Base-by-base conservation (phyloP, 2,113 vertebrate genomes). In the Otolemur garnettii region DNA sequence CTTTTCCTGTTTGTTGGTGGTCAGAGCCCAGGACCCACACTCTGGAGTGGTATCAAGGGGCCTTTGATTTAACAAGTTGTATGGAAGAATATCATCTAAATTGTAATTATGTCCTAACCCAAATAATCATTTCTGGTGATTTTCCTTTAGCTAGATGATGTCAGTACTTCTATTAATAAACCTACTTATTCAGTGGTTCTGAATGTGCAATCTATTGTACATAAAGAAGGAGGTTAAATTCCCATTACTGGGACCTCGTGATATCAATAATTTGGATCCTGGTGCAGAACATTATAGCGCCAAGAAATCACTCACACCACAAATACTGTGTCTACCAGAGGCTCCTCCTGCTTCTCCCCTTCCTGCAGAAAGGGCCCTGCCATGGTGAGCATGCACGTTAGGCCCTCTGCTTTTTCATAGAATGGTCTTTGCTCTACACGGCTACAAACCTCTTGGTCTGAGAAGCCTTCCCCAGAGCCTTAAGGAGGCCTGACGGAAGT, bases 401-500 rank as follows among this genome's bases (percentile, higher is more conserved):
- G 28, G 22, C 62, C 66, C 38, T 69, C n/a, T 12, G 79, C 22
- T 10, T 13, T 64, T 78, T 21, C 42, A 59, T 18, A 5, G 22
- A 38, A 30, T 33, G 18, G 1, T 72, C 26, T 64, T 66, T 72
- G 60, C 35, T 17, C 57, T 4, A 33, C 1, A 0, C 45, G 79
- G 59, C 64, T 66, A 5, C 4, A 57, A 21, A 21, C 12, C 19
- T 17, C 42, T 80, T 19, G 1, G 13, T 12, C 12, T 50, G 18
- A 45, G 17, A 1, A 42, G 22, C 7, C 35, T 30, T 62, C 62
- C 42, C 62, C 5, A 0, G 28, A 11, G 11, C n/a, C 69, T 42
- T 7, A 7, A 0, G n/a, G 66, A n/a, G 59, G 85, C 12, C n/a
- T 0, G 19, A 11, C 6, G 1, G 57, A 57, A 38, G 21, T 2